Evolutionary conservation across 2,888 invertebrate genomes (phyloP).

Genomic region (Cephonodes hylas): DNA sequence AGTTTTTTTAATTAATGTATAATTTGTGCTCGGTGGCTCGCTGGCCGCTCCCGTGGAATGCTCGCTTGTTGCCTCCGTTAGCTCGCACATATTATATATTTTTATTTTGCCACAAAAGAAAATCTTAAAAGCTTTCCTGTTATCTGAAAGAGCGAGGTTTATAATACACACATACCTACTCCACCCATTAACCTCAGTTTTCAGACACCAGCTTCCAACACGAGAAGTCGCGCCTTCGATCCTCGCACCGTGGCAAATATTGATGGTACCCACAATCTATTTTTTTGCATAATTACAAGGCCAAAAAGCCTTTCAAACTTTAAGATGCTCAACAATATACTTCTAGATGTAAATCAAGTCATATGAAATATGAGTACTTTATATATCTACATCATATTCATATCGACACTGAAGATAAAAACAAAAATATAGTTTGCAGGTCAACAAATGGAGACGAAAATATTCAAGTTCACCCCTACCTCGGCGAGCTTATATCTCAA

Average conservation of each 20-base stretch:
- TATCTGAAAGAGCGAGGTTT: not conserved
- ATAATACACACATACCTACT: no score
- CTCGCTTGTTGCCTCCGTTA: not conserved
- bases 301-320: no score
- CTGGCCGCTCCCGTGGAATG: not conserved
- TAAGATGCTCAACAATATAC: no score
- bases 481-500: constrained; percentile 64
- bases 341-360: not conserved
- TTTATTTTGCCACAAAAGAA: not conserved
- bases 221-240: no score
- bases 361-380: not conserved
- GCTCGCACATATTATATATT: not conserved
- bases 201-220: no score
- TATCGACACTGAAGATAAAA: not conserved
- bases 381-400: not conserved
- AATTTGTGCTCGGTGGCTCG: no score
- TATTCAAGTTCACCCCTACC: constrained; percentile 56
- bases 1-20: not conserved
- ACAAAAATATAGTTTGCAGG: constrained; percentile 42
- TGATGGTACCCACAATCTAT: no score
- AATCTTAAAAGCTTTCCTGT: not conserved
- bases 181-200: no score
- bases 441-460: constrained; percentile 66
- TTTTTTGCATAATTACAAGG: no score
- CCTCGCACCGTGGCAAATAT: no score